Evolutionary conservation across 2,797 vertebrate species (phyloP).

Genomic region (Enteromius afrohamiltoni): DNA sequence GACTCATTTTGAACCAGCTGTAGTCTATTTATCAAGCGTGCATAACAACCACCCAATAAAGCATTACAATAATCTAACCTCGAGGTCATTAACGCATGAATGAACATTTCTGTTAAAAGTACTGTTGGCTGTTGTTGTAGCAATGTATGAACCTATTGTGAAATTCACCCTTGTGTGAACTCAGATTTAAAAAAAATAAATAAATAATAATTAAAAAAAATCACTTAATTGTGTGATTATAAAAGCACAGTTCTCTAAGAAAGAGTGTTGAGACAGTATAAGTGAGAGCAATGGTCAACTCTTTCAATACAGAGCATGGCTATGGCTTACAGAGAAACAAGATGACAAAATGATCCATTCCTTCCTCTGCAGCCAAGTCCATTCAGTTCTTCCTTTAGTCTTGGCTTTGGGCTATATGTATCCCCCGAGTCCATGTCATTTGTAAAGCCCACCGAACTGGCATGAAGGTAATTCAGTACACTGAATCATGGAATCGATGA

Average conservation of each 20-base stretch:
- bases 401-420: conserved; percentile 56
- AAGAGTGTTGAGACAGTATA: conserved; percentile 3
- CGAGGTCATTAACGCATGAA: no score
- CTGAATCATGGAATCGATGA: conserved; percentile 47
- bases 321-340: conserved; percentile 46
- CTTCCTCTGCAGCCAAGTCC: conserved; percentile 46
- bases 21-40: no score
- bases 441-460: conserved; percentile 57
- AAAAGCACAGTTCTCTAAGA: conserved; percentile 3
- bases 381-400: conserved; percentile 39
- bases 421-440: conserved; percentile 53
- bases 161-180: not conserved
- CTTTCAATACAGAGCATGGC: conserved; percentile 40
- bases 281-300: conserved; percentile 44
- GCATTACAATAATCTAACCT: no score
- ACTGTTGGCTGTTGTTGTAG: no score
- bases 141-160: no score
- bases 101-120: no score
- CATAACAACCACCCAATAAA: no score
- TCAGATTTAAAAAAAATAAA: not conserved
- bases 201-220: no score
- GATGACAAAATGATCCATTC: conserved; percentile 62
- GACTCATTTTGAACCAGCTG: no score
- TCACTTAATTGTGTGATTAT: not conserved
- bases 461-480: conserved; percentile 53